Conservation (phyloP, 2,888 invertebrate species). For the Conus canariensis region DNA sequence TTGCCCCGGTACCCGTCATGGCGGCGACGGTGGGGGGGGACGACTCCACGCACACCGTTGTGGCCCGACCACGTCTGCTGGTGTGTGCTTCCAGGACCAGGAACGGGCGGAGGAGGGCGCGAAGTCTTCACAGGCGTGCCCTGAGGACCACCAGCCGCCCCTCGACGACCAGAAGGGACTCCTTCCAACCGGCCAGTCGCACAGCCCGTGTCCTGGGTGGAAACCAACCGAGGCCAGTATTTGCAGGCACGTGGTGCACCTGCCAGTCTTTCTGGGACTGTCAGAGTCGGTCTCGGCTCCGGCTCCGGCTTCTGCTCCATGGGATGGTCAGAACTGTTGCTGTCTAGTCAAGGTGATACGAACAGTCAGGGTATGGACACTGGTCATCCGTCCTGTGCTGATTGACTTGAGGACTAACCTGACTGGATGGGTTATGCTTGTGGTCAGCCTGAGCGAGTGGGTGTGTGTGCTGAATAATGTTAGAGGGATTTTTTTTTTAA, state of each 20-base stretch:
- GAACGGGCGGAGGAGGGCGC: background rate
- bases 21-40: background rate
- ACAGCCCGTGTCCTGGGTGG: too few relatives aligned
- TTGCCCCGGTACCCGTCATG: slow-evolving; percentile 1
- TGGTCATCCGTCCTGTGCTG: slow-evolving; percentile 33
- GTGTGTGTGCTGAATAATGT: background rate
- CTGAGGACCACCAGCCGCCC: background rate
- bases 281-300: too few relatives aligned
- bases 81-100: background rate
- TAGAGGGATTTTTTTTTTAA: background rate
- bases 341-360: slow-evolving; percentile 26
- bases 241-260: background rate
- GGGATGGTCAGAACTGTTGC: slow-evolving; percentile 26
- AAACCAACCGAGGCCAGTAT: too few relatives aligned
- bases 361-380: slow-evolving; percentile 24
- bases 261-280: slow-evolving; percentile 6
- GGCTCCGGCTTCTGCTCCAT: background rate
- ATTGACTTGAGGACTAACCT: background rate
- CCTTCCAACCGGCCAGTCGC: too few relatives aligned
- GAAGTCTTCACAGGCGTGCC: background rate
- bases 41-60: background rate
- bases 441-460: background rate
- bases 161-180: background rate
- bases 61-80: background rate
- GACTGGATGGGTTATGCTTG: background rate